Evolutionary conservation across 2,797 vertebrate genomes (phyloP), one percentile per base, ranked within the genome.

Genomic region (Malurus splendens): DNA sequence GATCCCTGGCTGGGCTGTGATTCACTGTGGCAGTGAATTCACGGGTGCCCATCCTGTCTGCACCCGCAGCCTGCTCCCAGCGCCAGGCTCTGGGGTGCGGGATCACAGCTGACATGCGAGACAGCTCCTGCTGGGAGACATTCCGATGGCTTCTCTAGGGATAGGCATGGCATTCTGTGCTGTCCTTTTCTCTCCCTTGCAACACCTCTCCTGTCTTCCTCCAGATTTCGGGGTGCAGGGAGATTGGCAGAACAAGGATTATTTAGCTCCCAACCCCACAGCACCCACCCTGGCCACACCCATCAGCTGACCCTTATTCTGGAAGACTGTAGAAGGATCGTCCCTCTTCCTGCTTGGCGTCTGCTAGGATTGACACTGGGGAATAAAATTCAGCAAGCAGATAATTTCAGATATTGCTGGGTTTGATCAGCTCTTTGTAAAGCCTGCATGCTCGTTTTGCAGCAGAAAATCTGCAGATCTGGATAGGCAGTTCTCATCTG

Each of bases 1-100:
- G 27, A 32, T 67, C 18, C 39, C 41, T 0, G 0, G 6, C 3
- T 10, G 20, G 61, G 47, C 56, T 65, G 32, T 6, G 51, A 55
- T 38, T 78, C 82, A 60, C 36, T 4, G 36, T 36, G 36, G 36
- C 36, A 11, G 36, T 36, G 36, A 36, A 36, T 36, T 36, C 36
- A 36, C 36, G 36, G 36, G 36, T 36, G 32, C 65, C 22, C 51
- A 14, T 23, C 48, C 59, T 36, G 67, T 74, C 54, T 22, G 25
- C 48, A 57, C 42, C 45, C 51, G 41, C 10, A 7, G 48, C 33
- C 68, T 61, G 57, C 25, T 76, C 36, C 50, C 42, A 71, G 47
- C 0, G 1, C 42, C 45, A 20, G 24, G 75, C 45, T 84, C 45
- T 22, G 18, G 51, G 52, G 38, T 25, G 33, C 64, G 52, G 1